Conservation (phyloP, 92 coral and sea anemone species). For the Heteractis magnifica region DNA sequence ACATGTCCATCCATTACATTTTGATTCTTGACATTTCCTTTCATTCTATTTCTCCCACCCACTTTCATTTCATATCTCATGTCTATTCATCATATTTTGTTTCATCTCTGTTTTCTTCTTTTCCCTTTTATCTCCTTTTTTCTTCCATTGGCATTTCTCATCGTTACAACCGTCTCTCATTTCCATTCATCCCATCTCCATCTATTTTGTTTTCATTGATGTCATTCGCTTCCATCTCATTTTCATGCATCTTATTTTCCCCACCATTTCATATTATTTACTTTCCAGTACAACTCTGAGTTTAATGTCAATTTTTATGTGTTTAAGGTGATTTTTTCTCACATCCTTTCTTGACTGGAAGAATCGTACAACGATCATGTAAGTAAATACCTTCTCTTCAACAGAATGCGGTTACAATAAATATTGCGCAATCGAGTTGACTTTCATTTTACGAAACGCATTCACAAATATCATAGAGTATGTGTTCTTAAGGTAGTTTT, state of each 20-base stretch:
- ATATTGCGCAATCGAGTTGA: too few species aligned
- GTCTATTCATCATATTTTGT: background rate
- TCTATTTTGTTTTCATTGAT: too few species aligned
- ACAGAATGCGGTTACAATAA: too few species aligned
- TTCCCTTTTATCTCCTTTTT: background rate
- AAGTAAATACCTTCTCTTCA: slow-evolving; percentile 32
- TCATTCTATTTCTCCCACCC: background rate
- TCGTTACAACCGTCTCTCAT: background rate
- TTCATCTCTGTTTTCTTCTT: background rate
- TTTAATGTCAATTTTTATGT: background rate
- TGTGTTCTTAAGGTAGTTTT: too few species aligned
- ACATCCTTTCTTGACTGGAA: slow-evolving; percentile 88
- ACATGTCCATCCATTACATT: too few species aligned
- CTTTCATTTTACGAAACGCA: too few species aligned
- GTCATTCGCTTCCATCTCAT: background rate
- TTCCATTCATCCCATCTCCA: background rate
- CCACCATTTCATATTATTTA: background rate
- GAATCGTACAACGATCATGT: slow-evolving; percentile 75
- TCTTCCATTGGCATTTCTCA: background rate
- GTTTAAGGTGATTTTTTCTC: slow-evolving; percentile 78
- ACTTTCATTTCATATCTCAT: background rate
- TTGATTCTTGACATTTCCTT: background rate
- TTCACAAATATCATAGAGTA: too few species aligned
- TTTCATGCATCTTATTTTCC: background rate
- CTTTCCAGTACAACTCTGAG: background rate